Evolutionary conservation across 2,888 invertebrate species (phyloP).

Genomic region (Netelia virgata): DNA sequence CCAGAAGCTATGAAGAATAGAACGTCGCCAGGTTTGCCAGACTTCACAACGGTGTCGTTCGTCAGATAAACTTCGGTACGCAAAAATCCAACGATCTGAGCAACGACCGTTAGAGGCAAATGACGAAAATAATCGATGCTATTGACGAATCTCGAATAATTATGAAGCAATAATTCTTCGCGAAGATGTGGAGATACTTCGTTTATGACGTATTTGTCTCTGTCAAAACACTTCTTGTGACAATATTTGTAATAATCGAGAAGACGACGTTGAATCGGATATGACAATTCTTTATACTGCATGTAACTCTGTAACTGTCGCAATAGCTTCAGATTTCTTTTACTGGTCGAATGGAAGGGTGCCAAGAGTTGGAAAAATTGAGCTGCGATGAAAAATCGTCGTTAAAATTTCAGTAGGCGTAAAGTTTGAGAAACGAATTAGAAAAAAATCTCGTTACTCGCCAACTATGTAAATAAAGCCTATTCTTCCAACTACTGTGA

Average conservation of each 20-base stretch:
- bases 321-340: constrained; percentile 73
- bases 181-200: constrained; percentile 82
- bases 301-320: constrained; percentile 84
- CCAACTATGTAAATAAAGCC: constrained; percentile 79
- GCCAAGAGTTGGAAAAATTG: constrained; percentile 77
- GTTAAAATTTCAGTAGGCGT: constrained; percentile 3
- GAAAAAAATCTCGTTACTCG: constrained; percentile 54
- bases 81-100: constrained; percentile 79
- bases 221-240: constrained; percentile 83
- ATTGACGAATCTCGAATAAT: constrained; percentile 80
- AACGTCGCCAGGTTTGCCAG: constrained; percentile 80
- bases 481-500: constrained; percentile 78
- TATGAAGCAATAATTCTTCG: constrained; percentile 83
- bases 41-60: constrained; percentile 83
- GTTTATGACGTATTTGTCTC: constrained; percentile 82
- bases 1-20: constrained; percentile 84
- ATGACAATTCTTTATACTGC: constrained; percentile 84
- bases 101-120: constrained; percentile 79
- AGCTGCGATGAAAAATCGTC: constrained; percentile 63
- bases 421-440: neutral
- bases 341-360: constrained; percentile 73
- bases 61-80: constrained; percentile 82
- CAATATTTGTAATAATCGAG: constrained; percentile 83
- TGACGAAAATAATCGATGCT: constrained; percentile 83
- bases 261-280: constrained; percentile 80